Evolutionary conservation across 1,140 invertebrate species (phyloP).

Genomic region (Cotesia vestalis): DNA sequence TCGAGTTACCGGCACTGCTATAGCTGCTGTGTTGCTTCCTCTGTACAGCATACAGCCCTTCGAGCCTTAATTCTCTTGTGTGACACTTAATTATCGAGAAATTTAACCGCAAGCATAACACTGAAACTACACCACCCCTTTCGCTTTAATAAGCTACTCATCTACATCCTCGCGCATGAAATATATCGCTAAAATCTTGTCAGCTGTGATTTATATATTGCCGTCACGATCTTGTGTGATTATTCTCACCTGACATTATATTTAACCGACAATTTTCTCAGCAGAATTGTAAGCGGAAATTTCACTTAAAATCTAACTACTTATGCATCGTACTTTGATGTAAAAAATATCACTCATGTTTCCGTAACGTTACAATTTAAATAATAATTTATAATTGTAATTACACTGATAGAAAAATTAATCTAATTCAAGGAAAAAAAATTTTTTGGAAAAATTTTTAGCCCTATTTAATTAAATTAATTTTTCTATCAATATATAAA

Average conservation of each 20-base stretch:
- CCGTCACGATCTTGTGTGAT: background rate
- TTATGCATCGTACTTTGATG: too few species aligned
- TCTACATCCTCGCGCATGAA: background rate
- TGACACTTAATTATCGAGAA: slow-evolving; percentile 56
- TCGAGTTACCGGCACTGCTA: background rate
- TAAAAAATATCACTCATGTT: too few species aligned
- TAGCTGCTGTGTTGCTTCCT: slow-evolving; percentile 9
- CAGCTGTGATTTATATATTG: slow-evolving; percentile 6
- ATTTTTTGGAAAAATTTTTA: too few species aligned
- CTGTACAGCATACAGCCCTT: background rate
- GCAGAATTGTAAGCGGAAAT: background rate
- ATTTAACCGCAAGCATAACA: slow-evolving; percentile 44
- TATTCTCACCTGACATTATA: background rate
- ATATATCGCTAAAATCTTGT: background rate
- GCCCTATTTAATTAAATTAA: too few species aligned
- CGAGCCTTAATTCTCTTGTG: slow-evolving; percentile 46
- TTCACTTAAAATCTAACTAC: background rate
- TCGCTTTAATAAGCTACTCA: slow-evolving; percentile 10
- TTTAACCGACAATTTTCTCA: too few species aligned
- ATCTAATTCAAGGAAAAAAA: too few species aligned
- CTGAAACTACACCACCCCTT: slow-evolving; percentile 22
- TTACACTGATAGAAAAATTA: too few species aligned
- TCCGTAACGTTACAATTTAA: too few species aligned
- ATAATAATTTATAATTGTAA: too few species aligned
- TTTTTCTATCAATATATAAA: too few species aligned